Evolutionary conservation across 2,888 invertebrate genomes (phyloP).

Genomic region (Clunio marinus): DNA sequence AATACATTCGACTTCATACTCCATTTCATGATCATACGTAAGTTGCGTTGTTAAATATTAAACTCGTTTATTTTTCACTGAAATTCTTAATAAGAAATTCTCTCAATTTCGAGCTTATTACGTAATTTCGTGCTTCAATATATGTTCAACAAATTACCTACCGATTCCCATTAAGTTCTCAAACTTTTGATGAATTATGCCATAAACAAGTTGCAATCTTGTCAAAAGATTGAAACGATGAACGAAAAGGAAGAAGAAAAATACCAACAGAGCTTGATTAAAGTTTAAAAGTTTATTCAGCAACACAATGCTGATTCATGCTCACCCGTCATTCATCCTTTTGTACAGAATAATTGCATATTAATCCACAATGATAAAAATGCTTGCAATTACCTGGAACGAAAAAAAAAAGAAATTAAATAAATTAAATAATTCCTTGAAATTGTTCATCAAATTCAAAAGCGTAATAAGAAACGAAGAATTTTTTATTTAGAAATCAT

Average conservation of each 20-base stretch:
- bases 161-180: neutral
- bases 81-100: too few species aligned
- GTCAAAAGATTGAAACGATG: neutral
- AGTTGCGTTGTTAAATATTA: too few species aligned
- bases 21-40: neutral
- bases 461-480: neutral
- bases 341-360: constrained; percentile 5
- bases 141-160: neutral
- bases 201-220: constrained; percentile 8
- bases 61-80: too few species aligned
- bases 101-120: too few species aligned
- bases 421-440: constrained; percentile 21
- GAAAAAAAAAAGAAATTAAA: constrained; percentile 14
- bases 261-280: constrained; percentile 7
- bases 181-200: too few species aligned
- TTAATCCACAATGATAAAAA: constrained; percentile 15
- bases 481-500: neutral
- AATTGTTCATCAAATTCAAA: neutral
- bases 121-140: too few species aligned
- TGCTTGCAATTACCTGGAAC: constrained; percentile 30
- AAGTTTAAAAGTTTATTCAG: constrained; percentile 20
- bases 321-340: constrained; percentile 23
- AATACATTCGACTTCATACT: neutral
- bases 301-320: constrained; percentile 14
- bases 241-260: too few species aligned